Evolutionary conservation across 2,797 vertebrate species (phyloP), one percentile per base, ranked within the genome.

Genomic region (Chrysocyon brachyurus): DNA sequence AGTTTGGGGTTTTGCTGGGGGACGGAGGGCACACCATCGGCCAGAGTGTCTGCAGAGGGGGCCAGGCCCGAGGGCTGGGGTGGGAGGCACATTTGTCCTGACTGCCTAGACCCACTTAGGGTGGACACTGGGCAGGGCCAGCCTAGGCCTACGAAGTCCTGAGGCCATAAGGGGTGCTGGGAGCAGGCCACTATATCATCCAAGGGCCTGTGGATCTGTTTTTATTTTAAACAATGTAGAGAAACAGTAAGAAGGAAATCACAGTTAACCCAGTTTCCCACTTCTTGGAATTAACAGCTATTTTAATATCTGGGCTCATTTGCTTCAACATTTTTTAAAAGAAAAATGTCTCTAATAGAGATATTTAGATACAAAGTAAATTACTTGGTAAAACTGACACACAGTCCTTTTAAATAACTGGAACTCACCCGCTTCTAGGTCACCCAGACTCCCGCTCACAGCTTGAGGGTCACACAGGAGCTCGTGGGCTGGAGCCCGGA

Each of bases 131-230:
- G 19, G 7, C 12, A 5, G 11, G 15, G 31, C 59, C 12, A 17
- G 54, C 24, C 12, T 92, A 73, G 17, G 40, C 21, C 86, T 12
- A 24, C 68, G 6, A 63, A 8, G 52, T 79, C 64, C 63, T 12
- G 40, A 36, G 40, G 56, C 56, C 14, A 0, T 6, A 19, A 56
- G 33, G 8, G 19, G 1, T 0, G 1, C 16, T 49, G 31, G 77
- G 59, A 73, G 46, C 11, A 19, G 63, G 52, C 16, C 28, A 26
- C 46, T 33, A 17, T 24, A 12, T 36, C 54, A 2, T 21, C 28
- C 36, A 10, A 66, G n/a, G 5, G 52, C 46, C 64, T 1, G 1
- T 0, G 6, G 36, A 9, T 16, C 10, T 9, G 2, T 24, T 63
- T 75, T 54, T 75, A 26, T 79, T 73, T 84, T 49, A 79, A 73